These are phyloP conservation scores for Tetrapedia diversipes DNA, from an alignment of 2,888 invertebrate species.

Conservation along the genomic window DNA sequence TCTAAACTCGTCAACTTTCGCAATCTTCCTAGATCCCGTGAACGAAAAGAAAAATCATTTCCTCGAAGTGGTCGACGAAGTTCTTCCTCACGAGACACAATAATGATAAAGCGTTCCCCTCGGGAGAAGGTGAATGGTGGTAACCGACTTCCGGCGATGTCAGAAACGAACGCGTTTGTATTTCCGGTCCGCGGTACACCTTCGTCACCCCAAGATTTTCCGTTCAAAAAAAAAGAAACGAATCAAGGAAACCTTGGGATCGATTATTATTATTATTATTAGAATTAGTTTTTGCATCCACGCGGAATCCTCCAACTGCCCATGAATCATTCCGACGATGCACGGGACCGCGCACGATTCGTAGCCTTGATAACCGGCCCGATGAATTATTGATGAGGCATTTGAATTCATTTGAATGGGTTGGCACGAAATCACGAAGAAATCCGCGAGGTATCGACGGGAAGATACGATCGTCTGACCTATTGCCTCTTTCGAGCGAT, in stretches of 20 bases:
- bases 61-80: neutral
- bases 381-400: conserved; percentile 73
- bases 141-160: neutral
- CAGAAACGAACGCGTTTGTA: neutral
- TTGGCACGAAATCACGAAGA: conserved; percentile 53
- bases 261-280: conserved; percentile 8
- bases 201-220: neutral
- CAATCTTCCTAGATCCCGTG: neutral
- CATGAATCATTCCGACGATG: conserved; percentile 56
- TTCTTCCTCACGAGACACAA: too few species aligned
- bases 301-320: conserved; percentile 9
- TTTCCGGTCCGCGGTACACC: neutral
- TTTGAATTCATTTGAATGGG: conserved; percentile 69
- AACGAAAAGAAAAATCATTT: neutral
- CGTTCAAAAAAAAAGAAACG: neutral
- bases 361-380: conserved; percentile 56
- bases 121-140: neutral
- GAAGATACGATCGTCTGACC: conserved; percentile 19
- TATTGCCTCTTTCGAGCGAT: neutral
- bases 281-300: neutral
- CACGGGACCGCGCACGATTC: conserved; percentile 51
- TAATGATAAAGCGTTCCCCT: conserved; percentile 1
- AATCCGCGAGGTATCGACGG: conserved; percentile 24
- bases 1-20: neutral
- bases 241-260: neutral